Percentiles rank a stretch among this genome's conserved stretches.
Conservation (phyloP, 1,140 invertebrate genomes). For the Oryctes rhinoceros region DNA sequence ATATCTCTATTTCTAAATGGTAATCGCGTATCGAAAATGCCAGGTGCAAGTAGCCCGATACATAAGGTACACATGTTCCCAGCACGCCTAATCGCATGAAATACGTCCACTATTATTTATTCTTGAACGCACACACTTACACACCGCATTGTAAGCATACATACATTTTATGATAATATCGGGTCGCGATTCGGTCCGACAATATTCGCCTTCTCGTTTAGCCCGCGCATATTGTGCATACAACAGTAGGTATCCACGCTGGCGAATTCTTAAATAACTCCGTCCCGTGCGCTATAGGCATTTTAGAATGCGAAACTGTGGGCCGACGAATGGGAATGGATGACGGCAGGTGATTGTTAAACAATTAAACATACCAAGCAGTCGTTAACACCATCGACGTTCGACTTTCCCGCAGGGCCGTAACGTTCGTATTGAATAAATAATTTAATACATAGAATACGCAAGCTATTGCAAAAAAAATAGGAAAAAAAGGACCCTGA, state of each 20-base stretch:
- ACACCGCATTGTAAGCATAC: neutral
- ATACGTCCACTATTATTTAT: neutral
- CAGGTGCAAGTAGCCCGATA: neutral
- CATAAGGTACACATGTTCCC: neutral
- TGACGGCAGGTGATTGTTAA: slow-evolving; percentile 21
- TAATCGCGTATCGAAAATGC: neutral
- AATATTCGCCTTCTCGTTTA: neutral
- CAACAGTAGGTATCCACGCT: neutral
- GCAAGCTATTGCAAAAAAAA: too few relatives aligned
- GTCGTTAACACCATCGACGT: neutral
- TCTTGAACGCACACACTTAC: neutral
- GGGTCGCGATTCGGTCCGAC: neutral
- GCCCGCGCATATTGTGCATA: neutral
- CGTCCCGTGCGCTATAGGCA: neutral
- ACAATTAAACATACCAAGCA: slow-evolving; percentile 19
- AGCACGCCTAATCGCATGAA: neutral
- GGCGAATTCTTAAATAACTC: neutral
- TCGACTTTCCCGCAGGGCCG: neutral
- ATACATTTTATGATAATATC: neutral
- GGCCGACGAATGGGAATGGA: neutral
- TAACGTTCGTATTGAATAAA: too few relatives aligned
- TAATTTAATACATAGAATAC: too few relatives aligned
- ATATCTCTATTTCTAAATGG: slow-evolving; percentile 19
- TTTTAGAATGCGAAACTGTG: slow-evolving; percentile 13
- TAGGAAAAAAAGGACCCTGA: too few relatives aligned